Evolutionary conservation across 2,113 vertebrate species (phyloP), one percentile per base, ranked within the genome.

Genomic region (Seriola dumerili): DNA sequence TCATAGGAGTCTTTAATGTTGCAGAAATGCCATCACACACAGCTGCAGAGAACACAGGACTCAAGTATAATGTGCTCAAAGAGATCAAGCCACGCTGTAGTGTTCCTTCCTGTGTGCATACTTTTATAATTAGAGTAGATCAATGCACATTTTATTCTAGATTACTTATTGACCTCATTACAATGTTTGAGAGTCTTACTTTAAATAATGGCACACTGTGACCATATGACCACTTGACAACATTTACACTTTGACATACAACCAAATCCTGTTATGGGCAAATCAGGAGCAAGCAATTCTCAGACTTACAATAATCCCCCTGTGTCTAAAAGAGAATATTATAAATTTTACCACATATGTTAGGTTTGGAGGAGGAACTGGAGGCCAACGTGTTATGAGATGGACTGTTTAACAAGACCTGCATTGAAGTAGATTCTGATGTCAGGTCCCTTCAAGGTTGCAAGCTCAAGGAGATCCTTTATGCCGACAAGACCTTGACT

Each of bases 401-500:
- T 59, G 5, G 25, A 59, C 23, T 52, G 14, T 14, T 23, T 17
- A 17, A 50, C 3, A 74, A 25, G 7, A 36, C 4, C 5, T 34
- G 44, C 25, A 12, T 32, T 19, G 42, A 48, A 3, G 19, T 23
- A 52, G 12, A 32, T 17, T 59, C 40, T 59, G 9, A 32, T 14
- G 5, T 64, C 3, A 29, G 44, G 44, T 19, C 10, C 32, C 34
- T 52, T 25, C 29, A 25, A 19, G 16, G 48, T 64, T n/a, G 17
- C 2, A 23, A 52, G 42, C 17, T 4, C 48, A 50, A 19, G 16
- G 48, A 52, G 48, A 21, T 52, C 48, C 17, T 52, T 32, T 19
- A 48, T 19, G 29, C n/a, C 58, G 29, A 52, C 21, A 67, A 55
- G n/a, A 67, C 9, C 13, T 42, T 44, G 29, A 79, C 59, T 66